Evolutionary conservation across 2,888 invertebrate genomes (phyloP).

Genomic region (Unio pictorum): DNA sequence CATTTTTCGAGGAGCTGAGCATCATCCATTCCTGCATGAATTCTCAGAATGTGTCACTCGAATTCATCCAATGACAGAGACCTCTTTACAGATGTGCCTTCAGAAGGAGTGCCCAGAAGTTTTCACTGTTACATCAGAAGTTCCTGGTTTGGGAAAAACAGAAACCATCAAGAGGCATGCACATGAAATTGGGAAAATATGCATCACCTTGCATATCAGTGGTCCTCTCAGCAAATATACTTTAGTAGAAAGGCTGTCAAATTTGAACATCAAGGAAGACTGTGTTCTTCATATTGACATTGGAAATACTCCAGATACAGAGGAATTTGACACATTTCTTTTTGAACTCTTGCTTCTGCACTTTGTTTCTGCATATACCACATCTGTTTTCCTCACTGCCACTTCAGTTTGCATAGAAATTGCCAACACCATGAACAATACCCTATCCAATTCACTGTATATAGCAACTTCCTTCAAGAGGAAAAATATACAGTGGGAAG

Average conservation of each 20-base stretch:
- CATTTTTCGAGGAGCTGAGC: conserved; percentile 38
- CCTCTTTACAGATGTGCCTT: conserved; percentile 9
- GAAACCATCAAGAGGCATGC: conserved; percentile 25
- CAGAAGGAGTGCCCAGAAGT: conserved; percentile 21
- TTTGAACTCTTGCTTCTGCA: conserved; percentile 43
- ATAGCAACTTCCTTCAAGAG: conserved; percentile 34
- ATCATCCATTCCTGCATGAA: conserved; percentile 39
- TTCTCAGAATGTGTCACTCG: conserved; percentile 12
- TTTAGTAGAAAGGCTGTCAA: conserved; percentile 24
- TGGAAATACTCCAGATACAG: conserved; percentile 28
- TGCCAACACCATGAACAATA: conserved; percentile 42
- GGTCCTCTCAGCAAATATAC: conserved; percentile 24
- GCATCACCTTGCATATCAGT: conserved; percentile 40
- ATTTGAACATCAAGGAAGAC: conserved; percentile 13
- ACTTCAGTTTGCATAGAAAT: conserved; percentile 36
- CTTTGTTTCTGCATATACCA: conserved; percentile 26
- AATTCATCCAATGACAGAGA: conserved; percentile 20
- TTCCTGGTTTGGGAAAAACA: conserved; percentile 45
- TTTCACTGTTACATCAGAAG: conserved; percentile 30
- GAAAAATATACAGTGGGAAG: conserved; percentile 29
- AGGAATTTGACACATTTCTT: conserved; percentile 38
- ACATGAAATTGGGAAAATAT: conserved; percentile 4
- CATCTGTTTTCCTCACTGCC: conserved; percentile 23
- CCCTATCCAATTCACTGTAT: conserved; percentile 35
- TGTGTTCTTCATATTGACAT: conserved; percentile 44